phyloP scores from a whole-genome alignment of 2,797 vertebrate species.

The Euthynnus affinis region DNA sequence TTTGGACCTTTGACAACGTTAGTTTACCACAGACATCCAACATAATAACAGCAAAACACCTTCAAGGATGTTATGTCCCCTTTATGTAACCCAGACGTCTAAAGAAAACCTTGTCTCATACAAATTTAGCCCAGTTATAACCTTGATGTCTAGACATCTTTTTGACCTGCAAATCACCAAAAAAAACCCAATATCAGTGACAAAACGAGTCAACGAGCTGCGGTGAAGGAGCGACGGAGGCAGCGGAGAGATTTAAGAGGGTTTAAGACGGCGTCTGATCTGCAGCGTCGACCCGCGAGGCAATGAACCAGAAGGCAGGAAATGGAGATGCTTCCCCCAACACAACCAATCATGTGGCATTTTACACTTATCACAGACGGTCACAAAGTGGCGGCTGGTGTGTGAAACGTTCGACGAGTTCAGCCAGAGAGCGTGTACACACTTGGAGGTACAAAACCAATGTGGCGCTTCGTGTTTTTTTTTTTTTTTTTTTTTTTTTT shows the following conservation, averaged over 20 bases:
- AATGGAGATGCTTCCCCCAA: constrained; percentile 42
- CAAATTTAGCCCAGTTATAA: background rate
- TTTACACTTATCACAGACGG: constrained; percentile 63
- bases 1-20: too few relatives aligned
- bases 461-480: constrained; percentile 17
- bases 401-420: constrained; percentile 59
- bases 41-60: too few relatives aligned
- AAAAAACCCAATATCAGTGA: constrained; percentile 1
- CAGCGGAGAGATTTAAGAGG: constrained; percentile 6
- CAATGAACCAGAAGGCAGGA: constrained; percentile 38
- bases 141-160: constrained; percentile 29
- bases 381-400: constrained; percentile 65
- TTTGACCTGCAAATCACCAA: background rate
- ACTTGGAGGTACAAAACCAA: constrained; percentile 33
- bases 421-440: constrained; percentile 27
- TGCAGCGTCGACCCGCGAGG: constrained; percentile 9
- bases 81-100: background rate
- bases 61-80: too few relatives aligned
- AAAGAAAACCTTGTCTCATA: background rate
- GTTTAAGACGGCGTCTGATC: constrained; percentile 30
- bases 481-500: constrained; percentile 47
- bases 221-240: constrained; percentile 13
- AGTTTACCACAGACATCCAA: too few relatives aligned
- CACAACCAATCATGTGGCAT: constrained; percentile 61
- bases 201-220: background rate